phyloP scores from a whole-genome alignment of 1,140 invertebrate genomes.

The Caenorhabditis briggsae region DNA sequence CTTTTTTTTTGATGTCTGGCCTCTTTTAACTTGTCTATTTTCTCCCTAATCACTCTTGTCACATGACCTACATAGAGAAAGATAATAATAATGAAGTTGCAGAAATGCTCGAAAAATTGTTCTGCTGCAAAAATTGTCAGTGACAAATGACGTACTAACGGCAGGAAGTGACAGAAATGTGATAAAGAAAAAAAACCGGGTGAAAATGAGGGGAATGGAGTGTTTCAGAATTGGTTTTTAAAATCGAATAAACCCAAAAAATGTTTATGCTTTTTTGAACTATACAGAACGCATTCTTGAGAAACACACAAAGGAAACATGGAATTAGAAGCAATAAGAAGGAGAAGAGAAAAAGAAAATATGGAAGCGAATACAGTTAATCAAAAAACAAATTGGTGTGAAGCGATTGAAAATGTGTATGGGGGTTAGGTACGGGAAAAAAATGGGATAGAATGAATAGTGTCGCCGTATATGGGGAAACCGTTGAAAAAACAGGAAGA shows the following conservation, averaged over 20 bases:
- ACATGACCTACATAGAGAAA: background rate
- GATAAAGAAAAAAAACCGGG: background rate
- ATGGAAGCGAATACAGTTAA: background rate
- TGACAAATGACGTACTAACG: conserved; percentile 31
- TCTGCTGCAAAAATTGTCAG: conserved; percentile 39
- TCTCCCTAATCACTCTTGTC: conserved; percentile 12
- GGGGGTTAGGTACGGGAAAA: background rate
- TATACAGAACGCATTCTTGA: conserved; percentile 40
- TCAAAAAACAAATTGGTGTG: conserved; percentile 24
- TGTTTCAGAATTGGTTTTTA: background rate
- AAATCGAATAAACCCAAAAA: background rate
- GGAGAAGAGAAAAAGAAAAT: background rate
- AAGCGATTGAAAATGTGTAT: conserved; percentile 47
- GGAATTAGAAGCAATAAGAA: conserved; percentile 26
- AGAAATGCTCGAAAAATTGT: conserved; percentile 38
- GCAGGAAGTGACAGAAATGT: conserved; percentile 19
- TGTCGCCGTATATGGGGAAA: conserved; percentile 36
- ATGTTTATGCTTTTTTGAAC: conserved; percentile 24
- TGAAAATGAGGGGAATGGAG: background rate
- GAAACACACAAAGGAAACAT: background rate
- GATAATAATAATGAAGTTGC: conserved; percentile 10
- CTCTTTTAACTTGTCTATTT: background rate
- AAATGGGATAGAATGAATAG: background rate
- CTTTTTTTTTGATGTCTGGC: no score
- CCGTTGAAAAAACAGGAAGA: conserved; percentile 20